These are phyloP conservation scores for Dolichoris vasculosae DNA, from an alignment of 1,140 invertebrate genomes.

Conservation along the genomic window DNA sequence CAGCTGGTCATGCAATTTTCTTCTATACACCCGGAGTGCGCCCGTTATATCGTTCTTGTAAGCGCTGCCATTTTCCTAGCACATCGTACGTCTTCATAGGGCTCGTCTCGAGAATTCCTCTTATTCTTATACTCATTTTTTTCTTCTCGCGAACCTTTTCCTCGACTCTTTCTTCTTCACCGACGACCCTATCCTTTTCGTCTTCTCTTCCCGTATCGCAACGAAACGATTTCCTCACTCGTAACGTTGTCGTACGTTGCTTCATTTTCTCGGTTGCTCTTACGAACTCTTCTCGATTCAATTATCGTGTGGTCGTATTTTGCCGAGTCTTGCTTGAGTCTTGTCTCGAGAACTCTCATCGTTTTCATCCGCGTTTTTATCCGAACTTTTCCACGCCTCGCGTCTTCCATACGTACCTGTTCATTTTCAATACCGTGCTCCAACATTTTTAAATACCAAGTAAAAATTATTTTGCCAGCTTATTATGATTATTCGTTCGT, in stretches of 20 bases:
- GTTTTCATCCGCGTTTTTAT: background rate
- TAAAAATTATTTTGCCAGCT: too few relatives aligned
- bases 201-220: background rate
- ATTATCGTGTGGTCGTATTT: constrained; percentile 37
- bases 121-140: background rate
- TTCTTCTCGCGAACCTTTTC: background rate
- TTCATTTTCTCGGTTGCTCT: background rate
- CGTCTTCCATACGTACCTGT: too few relatives aligned
- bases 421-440: too few relatives aligned
- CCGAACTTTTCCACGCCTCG: background rate
- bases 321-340: too few relatives aligned
- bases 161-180: background rate
- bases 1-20: constrained; percentile 37
- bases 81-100: constrained; percentile 49
- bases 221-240: background rate
- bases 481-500: too few relatives aligned
- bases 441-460: too few relatives aligned
- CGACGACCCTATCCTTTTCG: background rate
- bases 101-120: background rate
- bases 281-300: constrained; percentile 21
- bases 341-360: background rate
- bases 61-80: constrained; percentile 47
- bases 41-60: constrained; percentile 40
- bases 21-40: background rate
- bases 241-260: background rate